Conservation (phyloP, 2,113 vertebrate genomes). For the Coryphaenoides rupestris region DNA sequence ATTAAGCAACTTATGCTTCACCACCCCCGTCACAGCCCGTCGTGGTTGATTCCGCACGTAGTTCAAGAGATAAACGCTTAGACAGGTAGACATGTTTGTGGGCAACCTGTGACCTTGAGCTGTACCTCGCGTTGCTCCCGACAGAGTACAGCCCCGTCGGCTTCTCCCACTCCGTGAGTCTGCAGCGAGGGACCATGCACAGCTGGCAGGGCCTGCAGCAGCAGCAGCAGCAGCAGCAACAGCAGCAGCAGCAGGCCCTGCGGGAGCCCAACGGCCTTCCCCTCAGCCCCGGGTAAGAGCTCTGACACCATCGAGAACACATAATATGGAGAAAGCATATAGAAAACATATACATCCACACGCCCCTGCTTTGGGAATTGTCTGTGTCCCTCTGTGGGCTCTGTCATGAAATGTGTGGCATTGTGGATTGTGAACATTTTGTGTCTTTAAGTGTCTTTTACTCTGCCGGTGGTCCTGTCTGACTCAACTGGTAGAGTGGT, state of each 20-base stretch:
- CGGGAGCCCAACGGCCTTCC: not conserved
- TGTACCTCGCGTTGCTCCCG: slow-evolving; percentile 1
- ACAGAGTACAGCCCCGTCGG: slow-evolving; percentile 79
- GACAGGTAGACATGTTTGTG: too few species aligned
- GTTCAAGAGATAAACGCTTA: too few species aligned
- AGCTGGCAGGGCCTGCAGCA: slow-evolving; percentile 72
- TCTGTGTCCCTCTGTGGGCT: slow-evolving; percentile 3
- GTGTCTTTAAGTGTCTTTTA: too few species aligned
- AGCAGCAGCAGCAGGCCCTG: slow-evolving; percentile 36
- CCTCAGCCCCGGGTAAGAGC: slow-evolving; percentile 66
- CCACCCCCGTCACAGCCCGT: too few species aligned
- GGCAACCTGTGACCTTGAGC: not conserved
- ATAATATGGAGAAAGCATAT: too few species aligned
- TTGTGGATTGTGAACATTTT: too few species aligned
- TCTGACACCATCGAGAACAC: too few species aligned
- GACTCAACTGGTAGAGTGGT: too few species aligned
- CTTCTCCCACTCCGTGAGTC: slow-evolving; percentile 67
- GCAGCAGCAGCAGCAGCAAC: slow-evolving; percentile 60
- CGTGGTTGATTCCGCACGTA: too few species aligned
- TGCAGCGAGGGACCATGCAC: slow-evolving; percentile 71
- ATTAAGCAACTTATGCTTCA: too few species aligned
- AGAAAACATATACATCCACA: not conserved
- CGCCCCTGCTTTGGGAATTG: not conserved
- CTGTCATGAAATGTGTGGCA: not conserved
- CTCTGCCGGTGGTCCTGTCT: too few species aligned